Conservation (phyloP, 1,140 invertebrate genomes). For the Ruditapes philippinarum region DNA sequence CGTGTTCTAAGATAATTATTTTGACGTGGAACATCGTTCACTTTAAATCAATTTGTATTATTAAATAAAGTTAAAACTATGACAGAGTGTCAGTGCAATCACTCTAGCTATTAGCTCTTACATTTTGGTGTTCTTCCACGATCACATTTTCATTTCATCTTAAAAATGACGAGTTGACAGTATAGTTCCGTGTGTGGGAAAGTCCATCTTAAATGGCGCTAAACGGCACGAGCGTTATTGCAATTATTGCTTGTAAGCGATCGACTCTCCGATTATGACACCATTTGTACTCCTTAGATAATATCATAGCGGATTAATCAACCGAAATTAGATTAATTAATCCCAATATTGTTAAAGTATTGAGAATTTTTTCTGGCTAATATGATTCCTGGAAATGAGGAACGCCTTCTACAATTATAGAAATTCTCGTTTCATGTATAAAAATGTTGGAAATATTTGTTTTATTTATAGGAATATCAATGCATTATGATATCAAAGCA, state of each 20-base stretch:
- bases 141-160: no score
- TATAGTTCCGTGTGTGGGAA: conserved; percentile 11
- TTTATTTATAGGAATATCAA: no score
- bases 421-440: not conserved
- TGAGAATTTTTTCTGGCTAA: conserved; percentile 10
- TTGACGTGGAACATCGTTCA: no score
- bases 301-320: conserved; percentile 23
- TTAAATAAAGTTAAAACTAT: no score
- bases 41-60: no score
- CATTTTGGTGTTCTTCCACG: no score
- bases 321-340: conserved; percentile 32
- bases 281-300: conserved; percentile 42
- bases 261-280: conserved; percentile 29
- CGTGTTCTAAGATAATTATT: no score
- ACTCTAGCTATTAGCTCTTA: no score
- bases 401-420: conserved; percentile 19
- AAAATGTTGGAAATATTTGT: not conserved
- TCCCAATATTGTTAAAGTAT: conserved; percentile 17
- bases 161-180: no score
- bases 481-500: no score
- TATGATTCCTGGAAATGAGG: conserved; percentile 27
- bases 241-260: not conserved
- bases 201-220: not conserved
- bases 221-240: not conserved
- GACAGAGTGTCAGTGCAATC: no score